These are phyloP conservation scores for Sebastes matsubarae DNA, from an alignment of 2,797 vertebrate genomes.

Conservation along the genomic window DNA sequence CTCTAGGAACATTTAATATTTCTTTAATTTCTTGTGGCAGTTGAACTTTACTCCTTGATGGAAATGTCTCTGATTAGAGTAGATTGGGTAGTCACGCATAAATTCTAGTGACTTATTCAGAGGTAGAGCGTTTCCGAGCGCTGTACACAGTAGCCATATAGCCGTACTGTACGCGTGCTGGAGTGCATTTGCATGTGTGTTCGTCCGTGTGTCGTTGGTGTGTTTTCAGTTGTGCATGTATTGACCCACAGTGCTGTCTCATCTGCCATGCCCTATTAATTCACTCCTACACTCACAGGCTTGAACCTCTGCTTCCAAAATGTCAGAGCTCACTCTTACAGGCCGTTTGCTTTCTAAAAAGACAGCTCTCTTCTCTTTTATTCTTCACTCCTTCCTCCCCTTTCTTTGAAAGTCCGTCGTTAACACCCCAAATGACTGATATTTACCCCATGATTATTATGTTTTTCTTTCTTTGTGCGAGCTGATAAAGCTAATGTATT, in stretches of 20 bases:
- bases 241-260: constrained; percentile 37
- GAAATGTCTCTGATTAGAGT: constrained; percentile 19
- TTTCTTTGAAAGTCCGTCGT: not conserved
- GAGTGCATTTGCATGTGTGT: not conserved
- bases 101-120: constrained; percentile 17
- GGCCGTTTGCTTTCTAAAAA: constrained; percentile 12
- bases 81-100: constrained; percentile 5
- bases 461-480: not conserved
- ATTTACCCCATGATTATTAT: not conserved
- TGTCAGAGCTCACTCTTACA: constrained; percentile 11
- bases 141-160: not conserved
- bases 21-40: not conserved
- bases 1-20: not conserved
- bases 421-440: not conserved
- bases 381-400: not conserved
- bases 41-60: constrained; percentile 20
- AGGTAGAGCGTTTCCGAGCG: not conserved
- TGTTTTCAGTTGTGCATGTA: constrained; percentile 33
- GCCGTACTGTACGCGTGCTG: not conserved
- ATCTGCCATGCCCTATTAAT: constrained; percentile 49
- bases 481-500: not conserved
- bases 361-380: not conserved
- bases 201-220: not conserved
- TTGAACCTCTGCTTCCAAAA: constrained; percentile 37
- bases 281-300: constrained; percentile 35